These are phyloP conservation scores for Ranitomeya variabilis DNA, from an alignment of 2,113 vertebrate genomes.

Conservation along the genomic window DNA sequence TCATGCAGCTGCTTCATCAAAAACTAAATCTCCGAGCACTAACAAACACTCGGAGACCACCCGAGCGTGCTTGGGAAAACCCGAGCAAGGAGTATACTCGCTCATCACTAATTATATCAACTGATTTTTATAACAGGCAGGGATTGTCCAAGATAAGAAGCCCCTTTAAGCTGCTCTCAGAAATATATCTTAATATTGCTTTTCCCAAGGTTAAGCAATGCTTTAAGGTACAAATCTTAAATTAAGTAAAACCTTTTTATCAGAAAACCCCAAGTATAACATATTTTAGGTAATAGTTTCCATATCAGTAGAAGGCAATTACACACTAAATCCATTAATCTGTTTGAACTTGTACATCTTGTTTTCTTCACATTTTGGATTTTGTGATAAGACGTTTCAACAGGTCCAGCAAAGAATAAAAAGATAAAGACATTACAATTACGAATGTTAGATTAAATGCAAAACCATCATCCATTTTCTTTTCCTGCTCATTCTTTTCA, in stretches of 20 bases:
- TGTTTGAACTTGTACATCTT: background rate
- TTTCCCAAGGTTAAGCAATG: background rate
- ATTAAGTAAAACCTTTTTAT: background rate
- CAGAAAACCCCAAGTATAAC: background rate
- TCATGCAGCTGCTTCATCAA: too few species aligned
- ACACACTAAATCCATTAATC: background rate
- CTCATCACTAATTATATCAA: background rate
- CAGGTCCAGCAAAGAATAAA: background rate
- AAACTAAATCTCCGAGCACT: too few species aligned
- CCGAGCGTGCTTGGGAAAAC: too few species aligned
- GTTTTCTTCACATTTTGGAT: background rate
- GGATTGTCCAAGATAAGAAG: background rate
- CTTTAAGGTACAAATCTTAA: background rate
- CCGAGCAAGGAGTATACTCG: too few species aligned
- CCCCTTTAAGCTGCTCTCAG: background rate
- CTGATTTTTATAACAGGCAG: background rate
- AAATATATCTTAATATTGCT: background rate
- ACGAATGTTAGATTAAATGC: background rate
- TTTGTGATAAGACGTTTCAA: conserved; percentile 4
- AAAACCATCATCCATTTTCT: background rate
- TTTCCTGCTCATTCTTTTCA: background rate
- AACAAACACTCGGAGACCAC: too few species aligned
- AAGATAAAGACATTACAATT: background rate
- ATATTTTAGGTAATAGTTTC: background rate
- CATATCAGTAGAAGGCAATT: background rate